Evolutionary conservation across 2,888 invertebrate genomes (phyloP), one percentile per base, ranked within the genome.

Genomic region (Phortica okadai): DNA sequence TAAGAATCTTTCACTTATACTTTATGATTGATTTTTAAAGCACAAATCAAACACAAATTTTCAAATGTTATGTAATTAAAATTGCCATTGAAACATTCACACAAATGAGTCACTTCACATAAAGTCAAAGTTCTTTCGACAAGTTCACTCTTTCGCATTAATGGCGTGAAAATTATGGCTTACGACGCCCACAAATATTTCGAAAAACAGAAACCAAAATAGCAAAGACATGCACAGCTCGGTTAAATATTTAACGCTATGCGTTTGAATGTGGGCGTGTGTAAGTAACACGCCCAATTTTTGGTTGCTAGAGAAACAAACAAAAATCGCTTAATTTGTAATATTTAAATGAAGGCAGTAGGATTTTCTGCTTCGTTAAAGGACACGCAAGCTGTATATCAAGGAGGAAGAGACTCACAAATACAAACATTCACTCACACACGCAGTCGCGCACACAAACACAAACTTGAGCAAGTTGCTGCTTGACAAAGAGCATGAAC

Each of bases 241-340:
- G 21, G 25, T 25, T 62, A 6, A 62, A 62, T 62, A 62, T 62
- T 25, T 16, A 16, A 62, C 21, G 62, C 33, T 11, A 4, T 62
- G 16, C 6, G 59, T 59, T 16, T 10, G 50, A 50, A 8, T 16
- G 62, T 25, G 25, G 62, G 25, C 25, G 25, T 33, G 4, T 16
- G 11, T 25, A 21, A 25, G 10, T 25, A 6, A 14, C 62, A 7
- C 62, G 25, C 21, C 62, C 6, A 21, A 33, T 21, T 62, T 62
- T 62, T 1, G 25, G 33, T 33, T 33, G 33, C 33, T 33, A 33
- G 33, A 33, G 33, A 4, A 33, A 33, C 33, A 33, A 56, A 7
- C 42, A 8, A 66, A 66, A 41, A 66, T 42, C 66, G 66, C 16
- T 66, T 66, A 66, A 66, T 66, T 66, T 66, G 41, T 42, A 66